A percentile compares a stretch with the other conserved stretches of the same genome.
These are phyloP conservation scores for Caenorhabditis virilis DNA, from an alignment of 2,888 invertebrate species.

Conservation along the genomic window DNA sequence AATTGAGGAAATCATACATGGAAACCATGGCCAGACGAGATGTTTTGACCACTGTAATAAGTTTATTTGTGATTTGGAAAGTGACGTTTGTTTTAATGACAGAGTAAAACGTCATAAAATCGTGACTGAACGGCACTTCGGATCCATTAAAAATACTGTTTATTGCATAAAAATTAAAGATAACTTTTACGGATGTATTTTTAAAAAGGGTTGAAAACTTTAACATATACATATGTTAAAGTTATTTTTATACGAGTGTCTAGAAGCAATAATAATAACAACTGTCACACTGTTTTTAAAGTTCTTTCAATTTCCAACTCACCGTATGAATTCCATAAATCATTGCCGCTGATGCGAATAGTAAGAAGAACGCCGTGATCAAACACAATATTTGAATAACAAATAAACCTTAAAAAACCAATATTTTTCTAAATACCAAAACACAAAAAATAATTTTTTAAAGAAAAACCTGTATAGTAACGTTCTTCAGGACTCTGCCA, in stretches of 20 bases:
- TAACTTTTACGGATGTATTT: too few relatives aligned
- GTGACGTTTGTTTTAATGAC: too few relatives aligned
- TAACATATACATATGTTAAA: too few relatives aligned
- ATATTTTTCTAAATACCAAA: background rate
- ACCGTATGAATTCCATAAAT: slow-evolving; percentile 68
- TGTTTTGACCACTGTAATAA: slow-evolving; percentile 61
- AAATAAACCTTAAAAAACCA: slow-evolving; percentile 63
- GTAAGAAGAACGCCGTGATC: slow-evolving; percentile 66
- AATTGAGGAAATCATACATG: slow-evolving; percentile 61
- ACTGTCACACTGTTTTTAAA: background rate
- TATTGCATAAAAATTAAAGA: too few relatives aligned
- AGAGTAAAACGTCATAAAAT: too few relatives aligned
- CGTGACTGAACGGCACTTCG: too few relatives aligned
- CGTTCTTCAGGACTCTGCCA: slow-evolving; percentile 65
- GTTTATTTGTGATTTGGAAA: background rate
- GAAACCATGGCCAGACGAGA: slow-evolving; percentile 67
- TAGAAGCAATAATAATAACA: too few relatives aligned
- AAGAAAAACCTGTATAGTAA: slow-evolving; percentile 52
- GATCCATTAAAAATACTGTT: too few relatives aligned
- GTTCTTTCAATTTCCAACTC: slow-evolving; percentile 3
- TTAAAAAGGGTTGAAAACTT: too few relatives aligned
- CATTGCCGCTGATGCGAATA: slow-evolving; percentile 65
- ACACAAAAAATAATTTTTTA: too few relatives aligned
- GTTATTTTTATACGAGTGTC: too few relatives aligned
- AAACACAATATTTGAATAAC: slow-evolving; percentile 67